Evolutionary conservation across 2,888 invertebrate genomes (phyloP), one percentile per base, ranked within the genome.

Genomic region (Lobophora halterata): DNA sequence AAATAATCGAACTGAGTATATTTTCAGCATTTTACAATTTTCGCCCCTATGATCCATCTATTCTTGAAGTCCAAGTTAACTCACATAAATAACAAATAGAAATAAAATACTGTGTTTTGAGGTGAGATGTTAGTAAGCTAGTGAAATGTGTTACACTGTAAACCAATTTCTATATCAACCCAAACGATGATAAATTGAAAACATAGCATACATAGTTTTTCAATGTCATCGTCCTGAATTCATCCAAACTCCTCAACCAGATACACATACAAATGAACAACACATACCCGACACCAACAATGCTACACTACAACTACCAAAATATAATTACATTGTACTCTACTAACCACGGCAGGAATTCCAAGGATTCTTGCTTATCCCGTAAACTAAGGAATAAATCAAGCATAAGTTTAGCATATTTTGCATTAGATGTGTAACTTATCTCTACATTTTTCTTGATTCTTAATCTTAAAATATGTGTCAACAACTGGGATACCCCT

Each of bases 331-430:
- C 71, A 74, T 62, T 72, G 65, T 76, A 73, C 68, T 71, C 89
- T 93, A 93, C 93, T 92, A 91, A 93, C 93, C 93, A 93, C 90
- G 93, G 93, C 82, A 91, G 90, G 90, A 91, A 92, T 86, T 92
- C 93, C 91, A 93, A 90, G 79, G 90, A 89, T 80, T 92, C 92
- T 88, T 89, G 90, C 89, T 93, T 93, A 90, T 93, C 93, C 92
- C 92, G 91, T 90, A 91, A 91, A 92, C 93, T 93, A 91, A 88
- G 81, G 81, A 88, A 88, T 82, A 85, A 83, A 83, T 66, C 75
- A 85, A 82, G 82, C 78, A 78, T 48, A 64, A 62, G 57, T 76
- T 78, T 79, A 81, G 75, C 59, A 65, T 69, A 67, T 57, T 60
- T 51, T 62, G 58, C 52, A 63, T 37, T 36, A 26, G 14, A 25